Conservation (phyloP, 2,888 invertebrate species). For the Agrotis puta region DNA sequence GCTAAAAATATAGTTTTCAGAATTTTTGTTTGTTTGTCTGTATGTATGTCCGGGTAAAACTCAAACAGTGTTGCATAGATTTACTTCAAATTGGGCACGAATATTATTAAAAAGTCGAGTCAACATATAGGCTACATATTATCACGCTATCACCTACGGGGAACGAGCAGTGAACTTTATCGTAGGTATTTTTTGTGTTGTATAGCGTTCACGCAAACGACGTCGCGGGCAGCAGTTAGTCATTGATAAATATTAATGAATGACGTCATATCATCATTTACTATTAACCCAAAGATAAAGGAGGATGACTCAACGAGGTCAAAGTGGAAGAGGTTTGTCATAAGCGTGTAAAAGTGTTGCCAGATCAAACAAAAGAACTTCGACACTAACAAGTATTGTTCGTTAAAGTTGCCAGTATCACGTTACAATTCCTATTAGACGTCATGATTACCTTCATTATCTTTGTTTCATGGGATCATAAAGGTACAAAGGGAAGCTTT, state of each 20-base stretch:
- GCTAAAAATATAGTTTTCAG: too few species aligned
- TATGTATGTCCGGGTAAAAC: too few species aligned
- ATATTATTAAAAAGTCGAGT: too few species aligned
- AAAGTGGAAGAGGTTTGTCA: constrained; percentile 40
- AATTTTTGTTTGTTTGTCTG: too few species aligned
- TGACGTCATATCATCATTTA: constrained; percentile 17
- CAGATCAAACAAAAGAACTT: constrained; percentile 47
- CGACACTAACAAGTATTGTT: constrained; percentile 61
- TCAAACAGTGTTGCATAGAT: too few species aligned
- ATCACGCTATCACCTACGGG: too few species aligned
- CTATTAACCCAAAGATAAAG: constrained; percentile 24
- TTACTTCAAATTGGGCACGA: too few species aligned
- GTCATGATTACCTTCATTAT: constrained; percentile 45
- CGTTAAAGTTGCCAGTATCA: constrained; percentile 50
- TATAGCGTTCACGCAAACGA: too few species aligned
- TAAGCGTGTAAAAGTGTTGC: constrained; percentile 40
- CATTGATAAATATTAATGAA: not conserved
- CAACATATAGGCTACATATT: too few species aligned
- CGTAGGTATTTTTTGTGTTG: too few species aligned
- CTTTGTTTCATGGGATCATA: constrained; percentile 27
- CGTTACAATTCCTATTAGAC: constrained; percentile 52
- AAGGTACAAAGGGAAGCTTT: constrained; percentile 3
- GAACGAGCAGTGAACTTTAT: too few species aligned
- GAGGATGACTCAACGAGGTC: constrained; percentile 48
- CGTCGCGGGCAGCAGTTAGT: too few species aligned